Percentiles rank a stretch among this genome's conserved stretches.
These are phyloP conservation scores for Pandemis cinnamomeana DNA, from an alignment of 2,888 invertebrate species.

Conservation along the genomic window DNA sequence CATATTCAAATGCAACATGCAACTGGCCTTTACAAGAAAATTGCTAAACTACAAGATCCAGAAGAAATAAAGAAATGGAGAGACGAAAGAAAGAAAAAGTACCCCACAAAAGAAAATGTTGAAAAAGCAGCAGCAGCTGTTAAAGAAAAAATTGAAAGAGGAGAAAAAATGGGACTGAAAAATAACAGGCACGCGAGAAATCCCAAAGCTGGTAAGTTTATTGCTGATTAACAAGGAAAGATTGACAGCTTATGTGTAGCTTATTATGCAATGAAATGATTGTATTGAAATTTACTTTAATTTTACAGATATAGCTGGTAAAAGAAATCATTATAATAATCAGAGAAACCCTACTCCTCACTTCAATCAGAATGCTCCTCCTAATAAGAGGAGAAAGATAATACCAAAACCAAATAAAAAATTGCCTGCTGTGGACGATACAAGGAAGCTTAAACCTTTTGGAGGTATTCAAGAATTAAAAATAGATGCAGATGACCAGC, in stretches of 20 bases:
- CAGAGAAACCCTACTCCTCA: background rate
- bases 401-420: slow-evolving; percentile 49
- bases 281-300: background rate
- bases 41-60: slow-evolving; percentile 89
- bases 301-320: slow-evolving; percentile 21
- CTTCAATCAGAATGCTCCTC: slow-evolving; percentile 12
- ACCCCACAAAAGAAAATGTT: slow-evolving; percentile 89
- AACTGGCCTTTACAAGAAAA: slow-evolving; percentile 91
- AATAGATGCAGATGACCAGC: slow-evolving; percentile 55
- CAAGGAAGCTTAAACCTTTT: slow-evolving; percentile 75
- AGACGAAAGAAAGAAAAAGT: slow-evolving; percentile 91
- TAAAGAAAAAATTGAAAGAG: slow-evolving; percentile 88
- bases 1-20: slow-evolving; percentile 94
- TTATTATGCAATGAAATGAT: background rate
- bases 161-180: slow-evolving; percentile 87
- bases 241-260: background rate
- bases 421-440: slow-evolving; percentile 52
- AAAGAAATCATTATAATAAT: slow-evolving; percentile 32
- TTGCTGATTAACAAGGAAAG: background rate
- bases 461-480: slow-evolving; percentile 73
- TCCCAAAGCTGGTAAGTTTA: slow-evolving; percentile 52
- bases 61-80: slow-evolving; percentile 95
- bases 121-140: slow-evolving; percentile 86
- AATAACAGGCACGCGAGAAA: slow-evolving; percentile 57
- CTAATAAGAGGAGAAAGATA: slow-evolving; percentile 17